A percentile compares a stretch with the other conserved stretches of the same genome.
These are phyloP conservation scores for Emmelina monodactyla DNA, from an alignment of 2,888 invertebrate genomes.

Conservation along the genomic window DNA sequence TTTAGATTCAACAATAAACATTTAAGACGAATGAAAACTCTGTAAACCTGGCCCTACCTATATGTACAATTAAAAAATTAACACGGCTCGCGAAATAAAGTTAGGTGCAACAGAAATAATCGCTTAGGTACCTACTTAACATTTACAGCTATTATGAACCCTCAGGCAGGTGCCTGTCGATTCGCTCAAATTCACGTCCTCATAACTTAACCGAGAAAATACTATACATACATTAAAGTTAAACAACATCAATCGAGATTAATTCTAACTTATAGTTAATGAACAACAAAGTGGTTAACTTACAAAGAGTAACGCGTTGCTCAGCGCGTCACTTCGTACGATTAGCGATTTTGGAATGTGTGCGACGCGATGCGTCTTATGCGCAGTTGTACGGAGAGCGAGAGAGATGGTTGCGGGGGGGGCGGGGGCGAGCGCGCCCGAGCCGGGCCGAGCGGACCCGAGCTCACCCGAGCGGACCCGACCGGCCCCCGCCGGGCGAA, in stretches of 20 bases:
- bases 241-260: slow-evolving; percentile 61
- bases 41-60: slow-evolving; percentile 55
- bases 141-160: slow-evolving; percentile 54
- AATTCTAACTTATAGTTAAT: slow-evolving; percentile 63
- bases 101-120: slow-evolving; percentile 55
- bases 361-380: slow-evolving; percentile 49
- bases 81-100: slow-evolving; percentile 53
- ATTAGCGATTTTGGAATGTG: slow-evolving; percentile 59
- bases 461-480: slow-evolving; percentile 1
- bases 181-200: slow-evolving; percentile 60
- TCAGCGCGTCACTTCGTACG: slow-evolving; percentile 42
- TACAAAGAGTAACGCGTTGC: slow-evolving; percentile 46
- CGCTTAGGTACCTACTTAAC: slow-evolving; percentile 50
- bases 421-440: slow-evolving; percentile 2
- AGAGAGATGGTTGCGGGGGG: slow-evolving; percentile 6
- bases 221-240: slow-evolving; percentile 60
- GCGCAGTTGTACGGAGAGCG: slow-evolving; percentile 16
- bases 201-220: slow-evolving; percentile 55
- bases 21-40: slow-evolving; percentile 39
- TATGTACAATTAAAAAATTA: slow-evolving; percentile 57
- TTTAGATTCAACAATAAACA: slow-evolving; percentile 50
- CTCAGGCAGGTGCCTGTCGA: slow-evolving; percentile 49
- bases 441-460: slow-evolving; percentile 2
- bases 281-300: slow-evolving; percentile 65
- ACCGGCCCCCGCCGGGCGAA: slow-evolving; percentile 30